These are phyloP conservation scores for Gavialis gangeticus DNA, from an alignment of 2,113 vertebrate genomes.

Conservation along the genomic window DNA sequence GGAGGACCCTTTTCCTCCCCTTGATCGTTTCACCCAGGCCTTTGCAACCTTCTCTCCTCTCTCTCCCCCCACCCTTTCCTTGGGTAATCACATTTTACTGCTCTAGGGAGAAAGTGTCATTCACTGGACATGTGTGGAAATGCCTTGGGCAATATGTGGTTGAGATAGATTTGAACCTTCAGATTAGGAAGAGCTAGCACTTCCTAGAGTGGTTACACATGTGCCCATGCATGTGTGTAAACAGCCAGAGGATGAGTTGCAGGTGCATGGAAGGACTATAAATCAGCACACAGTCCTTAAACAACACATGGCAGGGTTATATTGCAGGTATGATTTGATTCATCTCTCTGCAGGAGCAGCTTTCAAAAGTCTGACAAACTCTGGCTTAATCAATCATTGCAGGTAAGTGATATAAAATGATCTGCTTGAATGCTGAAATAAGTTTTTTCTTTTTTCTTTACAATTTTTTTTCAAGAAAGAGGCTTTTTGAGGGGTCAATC, in stretches of 20 bases:
- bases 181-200: neutral
- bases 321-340: neutral
- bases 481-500: slow-evolving; percentile 53
- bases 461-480: slow-evolving; percentile 22
- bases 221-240: neutral
- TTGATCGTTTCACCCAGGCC: neutral
- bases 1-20: neutral
- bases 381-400: slow-evolving; percentile 14
- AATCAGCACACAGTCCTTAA: neutral
- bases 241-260: neutral
- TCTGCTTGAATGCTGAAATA: slow-evolving; percentile 5
- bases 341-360: slow-evolving; percentile 7
- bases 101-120: neutral
- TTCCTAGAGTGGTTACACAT: neutral
- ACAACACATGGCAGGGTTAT: neutral
- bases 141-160: neutral
- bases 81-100: neutral
- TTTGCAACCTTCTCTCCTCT: neutral
- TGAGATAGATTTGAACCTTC: neutral
- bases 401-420: neutral
- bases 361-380: neutral
- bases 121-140: neutral
- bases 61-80: neutral
- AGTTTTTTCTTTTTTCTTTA: neutral
- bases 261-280: neutral